Percentiles rank a stretch among this genome's conserved stretches.
phyloP scores from a whole-genome alignment of 2,888 invertebrate species.

The Ischnus inquisitorius region DNA sequence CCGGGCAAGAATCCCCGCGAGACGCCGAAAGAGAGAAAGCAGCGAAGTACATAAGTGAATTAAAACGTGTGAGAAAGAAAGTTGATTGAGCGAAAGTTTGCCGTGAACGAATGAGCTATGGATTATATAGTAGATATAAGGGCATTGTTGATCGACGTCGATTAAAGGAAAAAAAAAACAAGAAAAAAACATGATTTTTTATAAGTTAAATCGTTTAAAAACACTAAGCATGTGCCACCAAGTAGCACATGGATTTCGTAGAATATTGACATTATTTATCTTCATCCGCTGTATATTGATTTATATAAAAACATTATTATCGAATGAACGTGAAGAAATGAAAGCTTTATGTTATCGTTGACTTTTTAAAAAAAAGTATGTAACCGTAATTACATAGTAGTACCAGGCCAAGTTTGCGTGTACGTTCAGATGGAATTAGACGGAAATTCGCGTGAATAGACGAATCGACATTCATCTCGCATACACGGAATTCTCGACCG shows the following conservation, averaged over 20 bases:
- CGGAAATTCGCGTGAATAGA: background rate
- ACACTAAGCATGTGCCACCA: constrained; percentile 8
- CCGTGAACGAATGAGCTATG: constrained; percentile 42
- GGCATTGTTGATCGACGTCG: constrained; percentile 70
- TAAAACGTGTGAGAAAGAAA: constrained; percentile 38
- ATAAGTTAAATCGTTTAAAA: constrained; percentile 46
- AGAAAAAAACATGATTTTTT: constrained; percentile 6
- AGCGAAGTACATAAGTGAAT: constrained; percentile 45
- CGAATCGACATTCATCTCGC: background rate
- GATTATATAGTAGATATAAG: constrained; percentile 40
- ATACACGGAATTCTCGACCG: background rate
- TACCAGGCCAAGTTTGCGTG: constrained; percentile 9
- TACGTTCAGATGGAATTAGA: constrained; percentile 10
- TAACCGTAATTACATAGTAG: background rate
- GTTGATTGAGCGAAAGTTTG: constrained; percentile 33
- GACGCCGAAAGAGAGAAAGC: constrained; percentile 30
- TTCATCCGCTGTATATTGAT: constrained; percentile 34
- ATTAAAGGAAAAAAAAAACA: constrained; percentile 19
- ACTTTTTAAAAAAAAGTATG: background rate
- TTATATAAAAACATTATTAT: constrained; percentile 38
- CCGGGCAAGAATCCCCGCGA: constrained; percentile 23
- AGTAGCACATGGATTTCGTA: background rate
- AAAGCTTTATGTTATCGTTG: constrained; percentile 15
- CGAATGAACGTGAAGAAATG: constrained; percentile 3
- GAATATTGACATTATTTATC: constrained; percentile 8